Percentiles rank a stretch among this genome's conserved stretches.
Conservation (phyloP, 2,797 vertebrate genomes). For the Sebastes flavidus region DNA sequence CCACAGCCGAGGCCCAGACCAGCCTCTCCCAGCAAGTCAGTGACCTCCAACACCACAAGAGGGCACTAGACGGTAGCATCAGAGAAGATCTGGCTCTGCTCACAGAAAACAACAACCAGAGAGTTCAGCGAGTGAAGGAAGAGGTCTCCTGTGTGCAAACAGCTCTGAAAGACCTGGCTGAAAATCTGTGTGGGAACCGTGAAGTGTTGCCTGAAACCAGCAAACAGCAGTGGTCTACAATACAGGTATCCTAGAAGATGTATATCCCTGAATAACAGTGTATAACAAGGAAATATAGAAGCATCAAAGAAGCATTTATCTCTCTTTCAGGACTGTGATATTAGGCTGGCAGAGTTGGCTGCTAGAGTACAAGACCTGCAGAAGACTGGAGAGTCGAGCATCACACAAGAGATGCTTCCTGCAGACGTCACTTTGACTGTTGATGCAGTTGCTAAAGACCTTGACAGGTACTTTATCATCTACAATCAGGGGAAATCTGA, state of each 20-base stretch:
- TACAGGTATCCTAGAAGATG: constrained; percentile 50
- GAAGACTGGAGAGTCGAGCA: constrained; percentile 3
- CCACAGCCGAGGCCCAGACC: constrained; percentile 18
- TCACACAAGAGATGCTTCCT: constrained; percentile 3
- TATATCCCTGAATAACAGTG: neutral
- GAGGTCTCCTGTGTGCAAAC: constrained; percentile 26
- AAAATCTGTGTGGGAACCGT: neutral
- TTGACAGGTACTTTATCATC: constrained; percentile 47
- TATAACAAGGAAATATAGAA: neutral
- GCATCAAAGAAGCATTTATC: neutral
- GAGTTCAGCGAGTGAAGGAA: constrained; percentile 12
- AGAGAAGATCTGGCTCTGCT: constrained; percentile 4
- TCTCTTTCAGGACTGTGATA: constrained; percentile 47
- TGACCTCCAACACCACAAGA: constrained; percentile 53
- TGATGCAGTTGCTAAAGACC: constrained; percentile 23
- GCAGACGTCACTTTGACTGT: constrained; percentile 5
- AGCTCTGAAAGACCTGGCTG: constrained; percentile 17
- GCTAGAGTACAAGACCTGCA: constrained; percentile 23
- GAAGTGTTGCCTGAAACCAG: constrained; percentile 17
- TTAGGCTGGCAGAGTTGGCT: constrained; percentile 27
- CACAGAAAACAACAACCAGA: neutral
- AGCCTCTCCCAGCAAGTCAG: constrained; percentile 30
- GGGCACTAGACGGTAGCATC: constrained; percentile 44
- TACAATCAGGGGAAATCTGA: too few species aligned
- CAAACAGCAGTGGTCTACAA: constrained; percentile 43